Conservation (phyloP, 2,888 invertebrate genomes). For the Ischnus inquisitorius region DNA sequence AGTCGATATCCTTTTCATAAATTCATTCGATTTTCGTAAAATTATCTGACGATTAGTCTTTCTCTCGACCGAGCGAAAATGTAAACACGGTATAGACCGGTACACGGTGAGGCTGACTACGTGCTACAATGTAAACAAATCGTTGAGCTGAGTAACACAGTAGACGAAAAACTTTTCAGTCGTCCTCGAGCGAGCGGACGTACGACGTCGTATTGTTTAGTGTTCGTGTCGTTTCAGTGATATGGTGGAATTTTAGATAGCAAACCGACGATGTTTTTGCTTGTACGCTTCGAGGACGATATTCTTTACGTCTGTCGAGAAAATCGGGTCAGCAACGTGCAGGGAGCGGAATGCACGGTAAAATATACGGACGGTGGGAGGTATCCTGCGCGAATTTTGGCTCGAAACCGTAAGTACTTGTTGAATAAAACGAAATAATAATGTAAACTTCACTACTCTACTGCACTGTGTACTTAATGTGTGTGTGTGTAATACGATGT, state of each 20-base stretch:
- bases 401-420: conserved; percentile 28
- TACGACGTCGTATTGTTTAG: neutral
- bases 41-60: neutral
- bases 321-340: conserved; percentile 5
- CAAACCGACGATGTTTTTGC: conserved; percentile 2
- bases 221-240: no score
- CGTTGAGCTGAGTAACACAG: neutral
- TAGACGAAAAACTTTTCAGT: neutral
- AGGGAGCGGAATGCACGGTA: neutral
- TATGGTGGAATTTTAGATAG: neutral
- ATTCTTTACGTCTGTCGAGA: conserved; percentile 16
- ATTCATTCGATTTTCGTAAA: neutral
- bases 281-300: conserved; percentile 11
- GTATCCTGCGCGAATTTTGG: conserved; percentile 33
- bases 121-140: neutral
- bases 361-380: conserved; percentile 28
- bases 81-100: neutral
- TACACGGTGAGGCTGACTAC: neutral
- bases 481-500: neutral
- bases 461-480: no score
- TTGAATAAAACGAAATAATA: neutral
- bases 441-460: no score
- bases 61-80: neutral
- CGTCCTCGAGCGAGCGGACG: neutral
- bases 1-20: neutral